Base-by-base conservation (phyloP, 2,888 invertebrate genomes). In the Elmis aenea region DNA sequence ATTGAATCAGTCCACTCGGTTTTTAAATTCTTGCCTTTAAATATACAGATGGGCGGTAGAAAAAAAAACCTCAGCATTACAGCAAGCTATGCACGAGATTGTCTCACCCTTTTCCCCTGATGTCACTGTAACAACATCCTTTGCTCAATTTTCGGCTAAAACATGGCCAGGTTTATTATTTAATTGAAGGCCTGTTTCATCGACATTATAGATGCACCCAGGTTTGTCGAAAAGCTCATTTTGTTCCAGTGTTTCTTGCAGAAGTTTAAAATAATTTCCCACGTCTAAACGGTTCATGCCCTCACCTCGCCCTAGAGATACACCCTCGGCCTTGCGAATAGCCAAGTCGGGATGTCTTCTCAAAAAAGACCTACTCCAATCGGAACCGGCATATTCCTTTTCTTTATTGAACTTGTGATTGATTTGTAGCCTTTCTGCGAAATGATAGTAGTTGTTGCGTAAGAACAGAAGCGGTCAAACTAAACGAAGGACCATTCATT, bases 11-110 rank as follows among this genome's bases (percentile, higher is more conserved):
- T 6, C 24, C 48, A 51, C 33, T 58, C 49, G 4, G 39, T 13
- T 23, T 47, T 52, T 28, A 38, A 22, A 20, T 46, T 45, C 25
- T 51, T 49, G 2, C 54, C 54, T 45, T 52, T 52, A 15, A 55
- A 45, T 29, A 58, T 37, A 12, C 41, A 29, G 12, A 38, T 48
- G 8, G 55, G 54, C 5, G 55, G 55, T 8, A 57, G 23, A 41
- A 54, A 53, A 13, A 15, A 26, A 21, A 58, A 58, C 37, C 50
- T 52, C n/a, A 55, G 60, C 46, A 55, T 62, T 1, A n/a, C n/a
- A n/a, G n/a, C n/a, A n/a, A n/a, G n/a, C n/a, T n/a, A n/a, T n/a
- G n/a, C n/a, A n/a, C n/a, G 57, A 48, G 9, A 54, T 42, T 4
- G 52, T 61, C 43, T 59, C 35, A 27, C 33, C 29, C 31, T 46